Base-by-base conservation (phyloP, 2,113 vertebrate species). In the Microcebus ravelobensis region DNA sequence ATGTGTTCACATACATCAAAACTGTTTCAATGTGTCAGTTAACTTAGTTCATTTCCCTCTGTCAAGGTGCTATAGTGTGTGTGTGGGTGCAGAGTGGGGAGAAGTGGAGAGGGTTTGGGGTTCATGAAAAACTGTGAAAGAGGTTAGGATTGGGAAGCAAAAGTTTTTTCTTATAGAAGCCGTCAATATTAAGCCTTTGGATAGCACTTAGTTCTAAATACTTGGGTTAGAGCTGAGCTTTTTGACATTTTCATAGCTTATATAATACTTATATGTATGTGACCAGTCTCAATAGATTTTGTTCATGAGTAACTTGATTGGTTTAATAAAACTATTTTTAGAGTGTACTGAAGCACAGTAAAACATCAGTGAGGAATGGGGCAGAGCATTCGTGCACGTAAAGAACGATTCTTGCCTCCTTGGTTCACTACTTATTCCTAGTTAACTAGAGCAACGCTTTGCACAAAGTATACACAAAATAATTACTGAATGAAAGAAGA, bases 111-210 rank as follows among this genome's bases (percentile, higher is more conserved):
- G 45, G 15, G 77, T 29, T 48, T 83, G 73, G 48, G 87, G 92
- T 97, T 93, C 96, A 97, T 88, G 95, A 97, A 83, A 74, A 96
- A 82, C 61, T n/a, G 15, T 74, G 57, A 90, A 87, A 95, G 81
- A 96, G 68, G 70, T 93, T 97, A 91, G 80, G 95, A 91, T 94
- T 65, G 73, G 87, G 95, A 97, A 96, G 48, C 95, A 42, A 63
- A 63, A 27, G 3, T 21, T 81, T 89, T 90, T 90, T 67, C 76
- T 89, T 68, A 10, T 68, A 52, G 42, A 61, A 97, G 80, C 55
- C n/a, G 27, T 23, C 39, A 95, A 27, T 94, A 94, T 82, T 86
- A 91, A 88, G 67, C 79, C 45, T 91, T 89, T 59, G 93, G 95
- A 84, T 61, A 79, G 23, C 76, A n/a, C 80, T 94, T 27, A 55